Base-by-base conservation (phyloP, 2,888 invertebrate genomes). In the Drosophila meridionalis region DNA sequence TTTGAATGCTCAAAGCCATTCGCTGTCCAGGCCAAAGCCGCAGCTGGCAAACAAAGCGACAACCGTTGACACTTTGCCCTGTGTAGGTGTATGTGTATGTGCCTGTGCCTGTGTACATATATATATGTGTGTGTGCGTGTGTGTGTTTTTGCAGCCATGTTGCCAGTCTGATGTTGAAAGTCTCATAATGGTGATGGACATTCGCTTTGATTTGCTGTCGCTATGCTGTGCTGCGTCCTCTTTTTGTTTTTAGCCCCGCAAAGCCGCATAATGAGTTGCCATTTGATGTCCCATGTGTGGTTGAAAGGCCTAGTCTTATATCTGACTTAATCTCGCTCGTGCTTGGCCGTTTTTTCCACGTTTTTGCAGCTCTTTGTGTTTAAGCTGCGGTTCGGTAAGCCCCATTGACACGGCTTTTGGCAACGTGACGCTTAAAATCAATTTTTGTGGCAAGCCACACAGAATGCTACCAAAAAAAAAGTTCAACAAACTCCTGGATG, bases 101-200 rank as follows among this genome's bases (percentile, higher is more conserved):
- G 28, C 11, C 3, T 20, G 43, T 20, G 42, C 12, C 4, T 11
- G 38, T 48, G 14, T 36, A 12, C 47, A 11, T 2, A 28, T 12
- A 12, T 64, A 20, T 58, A 34, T 58, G 28, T 55, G 40, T 59
- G 30, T 66, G 47, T 42, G 40, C 63, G 52, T 69, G 60, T 71
- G 63, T 57, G 67, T 57, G 73, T 55, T 65, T 56, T 74, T 55
- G 70, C 73, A 53, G 65, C 53, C 70, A 68, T 58, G 58, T 30
- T 68, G 67, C 58, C 73, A 72, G 57, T 55, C 64, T 69, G 69
- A 67, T 80, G 80, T 69, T 76, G 68, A 79, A 79, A 82, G 73
- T 76, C 90, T 73, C 90, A 83, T 87, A 88, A 90, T 77, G 89
- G 78, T 90, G 87, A 90, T 82, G 87, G 90, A 90, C 90, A 90